Conservation (phyloP, 2,888 invertebrate species). For the Synergus laeviventris region DNA sequence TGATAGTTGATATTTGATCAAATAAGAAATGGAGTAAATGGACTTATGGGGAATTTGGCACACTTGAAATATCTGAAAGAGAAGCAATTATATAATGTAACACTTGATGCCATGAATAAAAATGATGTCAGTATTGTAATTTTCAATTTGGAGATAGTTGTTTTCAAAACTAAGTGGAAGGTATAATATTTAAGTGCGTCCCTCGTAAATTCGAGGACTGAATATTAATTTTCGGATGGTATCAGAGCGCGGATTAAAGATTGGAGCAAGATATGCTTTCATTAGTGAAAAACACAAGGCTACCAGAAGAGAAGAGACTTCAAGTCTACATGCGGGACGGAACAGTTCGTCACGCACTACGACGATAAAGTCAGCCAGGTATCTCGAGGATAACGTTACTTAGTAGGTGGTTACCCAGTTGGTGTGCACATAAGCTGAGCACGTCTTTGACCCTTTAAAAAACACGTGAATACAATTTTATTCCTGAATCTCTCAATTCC, state of each 20-base stretch:
- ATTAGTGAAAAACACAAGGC: constrained; percentile 25
- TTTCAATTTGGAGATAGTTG: too few species aligned
- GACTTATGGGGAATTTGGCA: too few species aligned
- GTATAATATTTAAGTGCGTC: too few species aligned
- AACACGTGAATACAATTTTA: not conserved
- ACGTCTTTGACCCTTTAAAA: not conserved
- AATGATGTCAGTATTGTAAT: too few species aligned
- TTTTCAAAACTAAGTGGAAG: too few species aligned
- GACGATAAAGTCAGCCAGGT: constrained; percentile 32
- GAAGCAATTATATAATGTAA: too few species aligned
- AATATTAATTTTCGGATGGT: constrained; percentile 17
- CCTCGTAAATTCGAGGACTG: not conserved
- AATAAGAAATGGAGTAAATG: too few species aligned
- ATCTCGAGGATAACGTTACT: constrained; percentile 14
- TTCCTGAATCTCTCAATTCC: not conserved
- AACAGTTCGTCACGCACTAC: constrained; percentile 32
- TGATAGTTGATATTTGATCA: too few species aligned
- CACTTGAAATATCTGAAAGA: too few species aligned
- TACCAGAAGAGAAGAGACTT: not conserved
- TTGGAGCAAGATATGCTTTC: constrained; percentile 8
- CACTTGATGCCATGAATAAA: too few species aligned
- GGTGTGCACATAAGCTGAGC: not conserved
- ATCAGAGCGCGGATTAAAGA: constrained; percentile 14
- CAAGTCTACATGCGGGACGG: not conserved
- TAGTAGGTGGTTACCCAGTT: constrained; percentile 4